A percentile compares a stretch with the other conserved stretches of the same genome.
Conservation (phyloP, 2,797 vertebrate genomes). For the Sparidentex hasta region DNA sequence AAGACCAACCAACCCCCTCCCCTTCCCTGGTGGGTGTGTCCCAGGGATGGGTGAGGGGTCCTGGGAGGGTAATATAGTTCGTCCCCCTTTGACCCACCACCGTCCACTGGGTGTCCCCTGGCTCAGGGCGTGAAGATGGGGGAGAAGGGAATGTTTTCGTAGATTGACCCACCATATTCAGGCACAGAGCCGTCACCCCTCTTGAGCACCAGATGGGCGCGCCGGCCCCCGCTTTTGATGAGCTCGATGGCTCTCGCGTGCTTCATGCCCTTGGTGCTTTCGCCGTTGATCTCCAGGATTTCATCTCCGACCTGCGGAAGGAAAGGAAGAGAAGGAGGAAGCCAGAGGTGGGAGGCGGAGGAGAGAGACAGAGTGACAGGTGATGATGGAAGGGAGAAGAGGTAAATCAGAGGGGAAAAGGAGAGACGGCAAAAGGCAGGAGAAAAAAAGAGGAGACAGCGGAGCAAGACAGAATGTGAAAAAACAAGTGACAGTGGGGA, state of each 20-base stretch:
- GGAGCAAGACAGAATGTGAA: conserved; percentile 12
- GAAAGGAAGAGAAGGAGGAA: not conserved
- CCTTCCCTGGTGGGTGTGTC: conserved; percentile 81
- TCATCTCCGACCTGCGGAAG: conserved; percentile 93
- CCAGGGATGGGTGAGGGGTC: conserved; percentile 83
- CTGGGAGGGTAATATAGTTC: conserved; percentile 60
- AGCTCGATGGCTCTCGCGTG: conserved; percentile 99
- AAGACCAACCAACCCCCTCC: conserved; percentile 41
- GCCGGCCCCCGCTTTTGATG: conserved; percentile 98
- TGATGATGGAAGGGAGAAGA: conserved; percentile 27
- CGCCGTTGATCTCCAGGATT: conserved; percentile 98
- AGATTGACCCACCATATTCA: conserved; percentile 99
- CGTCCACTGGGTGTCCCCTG: conserved; percentile 78
- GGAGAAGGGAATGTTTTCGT: conserved; percentile 99
- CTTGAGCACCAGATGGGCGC: conserved; percentile 96
- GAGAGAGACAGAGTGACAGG: conserved; percentile 26
- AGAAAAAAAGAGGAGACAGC: conserved; percentile 45
- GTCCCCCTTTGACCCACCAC: conserved; percentile 67
- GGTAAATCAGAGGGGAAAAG: conserved; percentile 34
- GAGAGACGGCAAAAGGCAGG: conserved; percentile 1
- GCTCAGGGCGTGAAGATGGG: conserved; percentile 98
- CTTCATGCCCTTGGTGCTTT: conserved; percentile 99
- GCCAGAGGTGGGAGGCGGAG: not conserved
- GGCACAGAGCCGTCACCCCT: conserved; percentile 98
- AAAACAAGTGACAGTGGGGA: conserved; percentile 48